Percentiles rank a stretch among this genome's conserved stretches.
These are phyloP conservation scores for Cariama cristata DNA, from an alignment of 2,113 vertebrate species.

Conservation along the genomic window DNA sequence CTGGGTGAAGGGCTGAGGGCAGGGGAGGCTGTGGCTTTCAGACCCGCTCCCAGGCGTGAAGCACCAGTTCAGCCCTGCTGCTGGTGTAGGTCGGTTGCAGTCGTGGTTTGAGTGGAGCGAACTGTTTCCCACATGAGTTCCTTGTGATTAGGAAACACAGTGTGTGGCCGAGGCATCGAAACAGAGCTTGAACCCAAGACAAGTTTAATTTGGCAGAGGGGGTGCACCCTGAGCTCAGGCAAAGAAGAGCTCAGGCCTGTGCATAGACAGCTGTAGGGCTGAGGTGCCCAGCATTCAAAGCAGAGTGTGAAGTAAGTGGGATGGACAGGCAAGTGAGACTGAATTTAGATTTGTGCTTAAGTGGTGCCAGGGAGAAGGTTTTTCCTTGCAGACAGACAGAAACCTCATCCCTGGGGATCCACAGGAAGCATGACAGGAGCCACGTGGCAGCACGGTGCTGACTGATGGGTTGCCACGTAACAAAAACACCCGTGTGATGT, in stretches of 20 bases:
- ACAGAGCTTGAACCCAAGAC: background rate
- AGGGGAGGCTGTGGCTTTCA: background rate
- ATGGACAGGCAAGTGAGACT: background rate
- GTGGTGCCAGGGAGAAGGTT: background rate
- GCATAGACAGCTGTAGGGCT: background rate
- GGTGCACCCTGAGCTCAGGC: background rate
- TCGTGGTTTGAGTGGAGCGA: background rate
- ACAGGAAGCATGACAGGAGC: accelerated
- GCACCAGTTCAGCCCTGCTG: background rate
- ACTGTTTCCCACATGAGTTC: background rate
- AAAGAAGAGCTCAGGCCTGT: background rate
- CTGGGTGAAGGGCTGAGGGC: background rate
- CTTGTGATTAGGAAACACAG: background rate
- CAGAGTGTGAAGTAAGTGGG: background rate
- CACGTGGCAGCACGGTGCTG: accelerated
- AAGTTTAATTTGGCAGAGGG: background rate
- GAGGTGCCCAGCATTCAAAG: background rate
- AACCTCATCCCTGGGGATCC: background rate
- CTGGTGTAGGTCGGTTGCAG: background rate
- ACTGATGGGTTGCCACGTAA: accelerated
- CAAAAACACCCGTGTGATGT: accelerated
- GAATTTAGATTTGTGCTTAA: background rate
- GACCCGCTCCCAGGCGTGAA: accelerated
- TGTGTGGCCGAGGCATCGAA: background rate
- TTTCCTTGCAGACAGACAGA: background rate